phyloP scores from a whole-genome alignment of 2,797 vertebrate species.

The Avahi laniger region DNA sequence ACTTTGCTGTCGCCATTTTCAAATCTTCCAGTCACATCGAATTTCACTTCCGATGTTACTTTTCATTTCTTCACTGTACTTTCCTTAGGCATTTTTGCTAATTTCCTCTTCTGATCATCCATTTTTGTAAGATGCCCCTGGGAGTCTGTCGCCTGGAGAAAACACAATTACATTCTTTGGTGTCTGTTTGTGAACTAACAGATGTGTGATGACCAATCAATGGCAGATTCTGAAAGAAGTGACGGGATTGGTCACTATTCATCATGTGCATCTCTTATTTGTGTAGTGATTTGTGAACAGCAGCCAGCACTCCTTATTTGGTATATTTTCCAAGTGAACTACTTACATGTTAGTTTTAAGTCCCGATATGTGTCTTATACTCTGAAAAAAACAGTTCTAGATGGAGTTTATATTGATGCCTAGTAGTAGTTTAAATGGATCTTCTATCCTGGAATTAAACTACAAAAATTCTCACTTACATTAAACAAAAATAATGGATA shows the following conservation, averaged over 20 bases:
- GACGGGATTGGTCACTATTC: background rate
- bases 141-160: background rate
- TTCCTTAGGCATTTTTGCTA: background rate
- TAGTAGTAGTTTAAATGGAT: background rate
- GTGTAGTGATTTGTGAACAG: constrained; percentile 73
- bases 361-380: constrained; percentile 7
- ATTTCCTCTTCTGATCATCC: background rate
- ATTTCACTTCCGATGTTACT: background rate
- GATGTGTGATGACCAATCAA: background rate
- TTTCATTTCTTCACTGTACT: background rate
- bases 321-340: constrained; percentile 81
- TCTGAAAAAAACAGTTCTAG: background rate
- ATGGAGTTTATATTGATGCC: background rate
- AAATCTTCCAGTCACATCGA: background rate
- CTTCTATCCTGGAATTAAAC: constrained; percentile 4
- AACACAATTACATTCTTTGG: background rate
- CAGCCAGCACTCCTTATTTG: constrained; percentile 74
- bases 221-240: background rate
- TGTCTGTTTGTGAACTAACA: background rate
- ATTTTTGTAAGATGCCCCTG: background rate
- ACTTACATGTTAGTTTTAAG: constrained; percentile 69
- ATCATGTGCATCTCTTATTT: background rate
- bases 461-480: background rate
- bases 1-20: background rate
- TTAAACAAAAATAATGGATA: background rate